A percentile compares a stretch with the other conserved stretches of the same genome.
phyloP scores from a whole-genome alignment of 2,888 invertebrate species.

The Pantelozetes paolii region DNA sequence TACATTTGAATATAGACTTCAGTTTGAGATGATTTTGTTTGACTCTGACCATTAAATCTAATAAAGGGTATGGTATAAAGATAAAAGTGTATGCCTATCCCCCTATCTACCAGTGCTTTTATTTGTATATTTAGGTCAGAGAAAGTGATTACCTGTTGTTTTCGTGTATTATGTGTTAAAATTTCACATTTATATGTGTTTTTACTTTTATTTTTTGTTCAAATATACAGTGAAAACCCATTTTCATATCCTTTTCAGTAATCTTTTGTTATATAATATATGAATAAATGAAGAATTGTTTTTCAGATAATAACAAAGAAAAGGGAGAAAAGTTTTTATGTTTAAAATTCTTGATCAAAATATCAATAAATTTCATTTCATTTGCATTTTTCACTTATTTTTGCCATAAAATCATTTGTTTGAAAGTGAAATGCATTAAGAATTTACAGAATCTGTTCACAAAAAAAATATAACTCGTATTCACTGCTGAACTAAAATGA shows the following conservation, averaged over 20 bases:
- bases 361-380: slow-evolving; percentile 7
- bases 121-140: too few species aligned
- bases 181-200: not conserved
- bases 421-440: not conserved
- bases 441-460: too few species aligned
- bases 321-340: not conserved
- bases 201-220: not conserved
- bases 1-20: too few species aligned
- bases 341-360: not conserved
- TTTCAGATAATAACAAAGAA: not conserved
- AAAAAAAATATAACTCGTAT: too few species aligned
- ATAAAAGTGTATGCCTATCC: too few species aligned
- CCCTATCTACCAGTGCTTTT: too few species aligned
- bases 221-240: not conserved
- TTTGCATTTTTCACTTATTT: too few species aligned
- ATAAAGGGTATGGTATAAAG: too few species aligned
- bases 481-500: too few species aligned
- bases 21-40: too few species aligned
- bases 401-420: not conserved
- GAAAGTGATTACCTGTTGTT: slow-evolving; percentile 20
- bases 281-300: not conserved
- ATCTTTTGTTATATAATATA: not conserved
- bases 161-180: too few species aligned
- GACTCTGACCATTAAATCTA: too few species aligned
- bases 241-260: not conserved